phyloP scores from a whole-genome alignment of 2,797 vertebrate species.

The Oceanodroma leucorhoa region DNA sequence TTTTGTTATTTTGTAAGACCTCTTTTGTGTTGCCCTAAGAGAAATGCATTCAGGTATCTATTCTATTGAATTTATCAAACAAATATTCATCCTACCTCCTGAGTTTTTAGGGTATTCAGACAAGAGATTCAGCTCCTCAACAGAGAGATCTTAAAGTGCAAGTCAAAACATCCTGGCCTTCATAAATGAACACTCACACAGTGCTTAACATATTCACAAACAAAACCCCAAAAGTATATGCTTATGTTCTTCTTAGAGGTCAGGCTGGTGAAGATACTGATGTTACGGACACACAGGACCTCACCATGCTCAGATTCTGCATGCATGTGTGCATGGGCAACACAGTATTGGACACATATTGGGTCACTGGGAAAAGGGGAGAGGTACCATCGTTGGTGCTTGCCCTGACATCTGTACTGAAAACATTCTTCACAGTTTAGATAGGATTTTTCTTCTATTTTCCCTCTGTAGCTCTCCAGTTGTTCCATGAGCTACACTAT shows the following conservation, averaged over 20 bases:
- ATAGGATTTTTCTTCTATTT: neutral
- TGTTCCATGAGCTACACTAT: neutral
- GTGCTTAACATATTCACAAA: neutral
- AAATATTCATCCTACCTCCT: neutral
- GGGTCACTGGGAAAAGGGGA: neutral
- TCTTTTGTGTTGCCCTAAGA: neutral
- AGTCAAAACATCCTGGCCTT: neutral
- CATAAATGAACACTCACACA: neutral
- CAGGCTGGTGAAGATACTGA: neutral
- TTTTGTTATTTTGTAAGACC: neutral
- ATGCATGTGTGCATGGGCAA: neutral
- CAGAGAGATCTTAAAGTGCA: neutral
- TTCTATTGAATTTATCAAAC: neutral
- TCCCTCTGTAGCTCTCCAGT: neutral
- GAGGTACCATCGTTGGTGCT: neutral
- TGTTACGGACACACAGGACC: fast-evolving
- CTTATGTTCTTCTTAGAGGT: neutral
- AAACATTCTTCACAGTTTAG: neutral
- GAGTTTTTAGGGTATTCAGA: neutral
- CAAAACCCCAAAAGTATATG: fast-evolving
- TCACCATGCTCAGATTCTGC: neutral
- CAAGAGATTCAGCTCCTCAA: neutral
- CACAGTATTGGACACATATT: neutral
- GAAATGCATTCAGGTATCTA: neutral
- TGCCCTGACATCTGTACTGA: neutral